Base-by-base conservation (phyloP, 2,113 vertebrate species). In the Ptilorrhoa leucosticta region DNA sequence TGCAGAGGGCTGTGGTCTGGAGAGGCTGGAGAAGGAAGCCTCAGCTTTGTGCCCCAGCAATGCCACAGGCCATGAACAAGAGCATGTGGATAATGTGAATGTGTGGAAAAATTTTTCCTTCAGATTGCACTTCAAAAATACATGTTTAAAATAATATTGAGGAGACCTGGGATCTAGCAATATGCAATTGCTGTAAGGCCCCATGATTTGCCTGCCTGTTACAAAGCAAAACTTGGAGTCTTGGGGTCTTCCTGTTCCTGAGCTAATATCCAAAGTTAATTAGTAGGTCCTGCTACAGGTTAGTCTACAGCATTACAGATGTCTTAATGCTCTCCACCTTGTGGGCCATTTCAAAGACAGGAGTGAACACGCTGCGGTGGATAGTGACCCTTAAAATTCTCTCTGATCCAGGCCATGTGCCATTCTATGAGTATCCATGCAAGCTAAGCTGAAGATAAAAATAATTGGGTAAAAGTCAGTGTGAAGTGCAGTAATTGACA, bases 391-490 rank as follows among this genome's bases (percentile, higher is more conserved):
- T 61, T 48, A 40, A 88, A 86, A 86, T 53, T 86, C 51, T 37
- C 44, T 90, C 54, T 92, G 64, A 92, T 92, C 22, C 11, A 70
- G 80, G 13, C 13, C 65, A 71, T 63, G 70, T 68, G 44, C 22
- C 57, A 17, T 85, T 85, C 39, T 39, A 78, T 2, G 5, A 64
- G 45, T 83, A 68, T 18, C 63, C 11, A 23, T 31, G 33, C 30
- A 76, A 83, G 37, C 22, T 64, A 83, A 86, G 54, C 37, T 80
- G 63, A 90, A 77, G 72, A 92, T 45, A 89, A 96, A 96, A 92
- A 94, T 92, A 96, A 91, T 58, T 91, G 91, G 42, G 54, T 33
- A 95, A 81, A 96, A 96, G 80, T 83, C 96, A 96, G 83, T 72
- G 83, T 95, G 83, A 88, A 93, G 44, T 80, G 37, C 51, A 48